Evolutionary conservation across 2,888 invertebrate species (phyloP).

Genomic region (Idaea aversata): DNA sequence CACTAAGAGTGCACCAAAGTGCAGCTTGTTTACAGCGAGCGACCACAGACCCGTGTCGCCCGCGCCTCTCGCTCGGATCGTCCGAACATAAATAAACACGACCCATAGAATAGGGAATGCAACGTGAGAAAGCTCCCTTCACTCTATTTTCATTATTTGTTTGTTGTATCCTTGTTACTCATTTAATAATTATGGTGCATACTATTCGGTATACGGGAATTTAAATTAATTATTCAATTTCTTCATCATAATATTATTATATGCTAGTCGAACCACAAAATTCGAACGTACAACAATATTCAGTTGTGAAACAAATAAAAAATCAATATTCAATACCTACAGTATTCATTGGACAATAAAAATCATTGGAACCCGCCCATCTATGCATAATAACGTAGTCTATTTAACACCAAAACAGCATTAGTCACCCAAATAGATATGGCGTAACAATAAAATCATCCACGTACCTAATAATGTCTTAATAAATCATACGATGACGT

Average conservation of each 20-base stretch:
- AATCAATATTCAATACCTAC: constrained; percentile 26
- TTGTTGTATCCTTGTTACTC: background rate
- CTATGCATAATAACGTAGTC: constrained; percentile 17
- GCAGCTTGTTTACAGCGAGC: constrained; percentile 1
- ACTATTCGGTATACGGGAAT: background rate
- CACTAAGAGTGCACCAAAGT: background rate
- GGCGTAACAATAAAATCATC: constrained; percentile 31
- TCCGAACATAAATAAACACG: constrained; percentile 5
- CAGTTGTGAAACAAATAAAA: constrained; percentile 16
- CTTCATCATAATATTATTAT: background rate
- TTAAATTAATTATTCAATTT: background rate
- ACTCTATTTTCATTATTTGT: background rate
- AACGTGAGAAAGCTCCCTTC: background rate
- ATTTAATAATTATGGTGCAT: background rate
- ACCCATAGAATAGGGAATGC: background rate
- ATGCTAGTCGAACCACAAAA: background rate
- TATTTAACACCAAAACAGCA: constrained; percentile 30
- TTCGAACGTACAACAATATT: background rate
- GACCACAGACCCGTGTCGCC: background rate
- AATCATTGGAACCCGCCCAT: constrained; percentile 20
- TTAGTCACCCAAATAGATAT: constrained; percentile 32
- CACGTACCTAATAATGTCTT: constrained; percentile 28
- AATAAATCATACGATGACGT: constrained; percentile 41
- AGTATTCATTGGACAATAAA: constrained; percentile 23
- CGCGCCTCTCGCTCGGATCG: background rate